A percentile compares a stretch with the other conserved stretches of the same genome.
phyloP scores from a whole-genome alignment of 2,888 invertebrate genomes.

The Netelia melanura region DNA sequence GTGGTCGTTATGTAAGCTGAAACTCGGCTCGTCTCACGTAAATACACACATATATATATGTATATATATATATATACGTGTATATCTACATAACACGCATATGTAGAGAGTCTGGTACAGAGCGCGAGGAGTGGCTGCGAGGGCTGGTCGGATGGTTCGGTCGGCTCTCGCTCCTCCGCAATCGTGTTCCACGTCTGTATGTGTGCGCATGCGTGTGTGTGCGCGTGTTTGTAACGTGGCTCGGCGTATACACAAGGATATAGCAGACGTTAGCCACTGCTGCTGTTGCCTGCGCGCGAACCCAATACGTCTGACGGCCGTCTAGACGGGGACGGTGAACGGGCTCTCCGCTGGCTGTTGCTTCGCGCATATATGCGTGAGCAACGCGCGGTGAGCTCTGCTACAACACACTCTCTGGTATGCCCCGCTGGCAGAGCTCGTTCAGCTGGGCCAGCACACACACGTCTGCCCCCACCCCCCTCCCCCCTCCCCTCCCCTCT shows the following conservation, averaged over 20 bases:
- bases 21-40: constrained; percentile 66
- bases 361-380: constrained; percentile 41
- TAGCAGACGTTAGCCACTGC: constrained; percentile 60
- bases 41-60: background rate
- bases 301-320: constrained; percentile 83
- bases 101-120: constrained; percentile 74
- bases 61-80: background rate
- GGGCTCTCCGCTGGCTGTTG: constrained; percentile 46
- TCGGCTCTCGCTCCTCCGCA: constrained; percentile 21
- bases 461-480: background rate
- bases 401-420: constrained; percentile 23
- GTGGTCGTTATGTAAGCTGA: constrained; percentile 76
- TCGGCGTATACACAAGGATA: constrained; percentile 47
- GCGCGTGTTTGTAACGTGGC: constrained; percentile 27
- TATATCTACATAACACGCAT: constrained; percentile 56
- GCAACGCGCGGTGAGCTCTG: constrained; percentile 15
- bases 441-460: constrained; percentile 44
- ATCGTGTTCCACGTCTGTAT: background rate
- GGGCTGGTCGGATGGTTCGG: constrained; percentile 46
- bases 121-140: constrained; percentile 23
- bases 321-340: constrained; percentile 79
- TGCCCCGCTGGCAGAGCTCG: constrained; percentile 27
- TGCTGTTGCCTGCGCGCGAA: constrained; percentile 79
- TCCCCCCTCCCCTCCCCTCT: background rate
- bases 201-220: constrained; percentile 46